Base-by-base conservation (phyloP, 1,140 invertebrate species). In the Dufourea novaeangliae region DNA sequence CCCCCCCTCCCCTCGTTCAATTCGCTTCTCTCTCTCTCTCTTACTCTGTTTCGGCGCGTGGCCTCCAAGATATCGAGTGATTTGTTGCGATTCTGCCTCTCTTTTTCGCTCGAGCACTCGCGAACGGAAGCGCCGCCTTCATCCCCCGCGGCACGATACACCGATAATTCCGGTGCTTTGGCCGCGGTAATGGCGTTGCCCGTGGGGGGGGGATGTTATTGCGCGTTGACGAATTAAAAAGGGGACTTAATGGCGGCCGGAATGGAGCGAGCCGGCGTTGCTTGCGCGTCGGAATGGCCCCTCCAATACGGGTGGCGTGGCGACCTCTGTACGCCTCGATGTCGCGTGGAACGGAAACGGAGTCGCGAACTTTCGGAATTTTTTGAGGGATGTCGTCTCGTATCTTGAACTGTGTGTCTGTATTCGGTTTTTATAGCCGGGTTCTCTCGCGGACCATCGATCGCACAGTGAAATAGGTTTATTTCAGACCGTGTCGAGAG, bases 11-110 rank as follows among this genome's bases (percentile, higher is more conserved):
- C 17, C 27, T 6, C 17, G 12, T 11, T n/a, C 2, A 32, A 34
- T 12, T 17, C 12, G 29, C 22, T 2, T 37, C 54, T 54, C 5
- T 32, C 20, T 59, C 39, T 29, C 50, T 64, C 64, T 64, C 22
- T 61, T 59, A n/a, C 46, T 44, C 17, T 29, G 41, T 44, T 67
- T 56, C 25, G 59, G 41, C 79, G 76, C 79, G 82, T 86, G 82
- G 79, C 71, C 72, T 74, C 69, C 75, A 64, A 86, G 83, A 86
- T 86, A 84, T 79, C 84, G 82, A 44, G 78, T 86, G 82, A 86
- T 86, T 86, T 86, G 83, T 86, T 77, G 82, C 84, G 50, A 79
- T 70, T 67, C 75, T n/a, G n/a, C 57, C 64, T 57, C 84, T 77
- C 82, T 84, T 84, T 84, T 84, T 78, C 75, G 41, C 67, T 62